phyloP scores from a whole-genome alignment of 1,140 invertebrate species.

The Dolichoris vasculosae region DNA sequence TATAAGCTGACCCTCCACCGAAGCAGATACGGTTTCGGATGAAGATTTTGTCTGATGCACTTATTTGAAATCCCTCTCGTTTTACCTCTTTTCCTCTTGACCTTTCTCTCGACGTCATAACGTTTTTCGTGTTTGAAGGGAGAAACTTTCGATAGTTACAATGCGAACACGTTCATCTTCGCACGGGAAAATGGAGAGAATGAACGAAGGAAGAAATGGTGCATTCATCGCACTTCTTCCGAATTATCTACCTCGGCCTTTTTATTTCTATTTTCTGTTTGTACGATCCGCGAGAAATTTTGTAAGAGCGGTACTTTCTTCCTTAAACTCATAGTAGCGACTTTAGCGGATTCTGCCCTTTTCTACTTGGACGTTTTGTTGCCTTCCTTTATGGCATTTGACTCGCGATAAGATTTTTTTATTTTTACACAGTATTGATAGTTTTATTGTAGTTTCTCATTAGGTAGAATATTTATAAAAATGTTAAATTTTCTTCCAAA shows the following conservation, averaged over 20 bases:
- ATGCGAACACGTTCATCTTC: slow-evolving; percentile 28
- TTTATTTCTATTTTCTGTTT: slow-evolving; percentile 8
- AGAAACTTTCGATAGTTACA: neutral
- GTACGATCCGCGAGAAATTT: slow-evolving; percentile 20
- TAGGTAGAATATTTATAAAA: neutral
- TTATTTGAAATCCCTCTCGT: slow-evolving; percentile 44
- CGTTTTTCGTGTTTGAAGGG: neutral
- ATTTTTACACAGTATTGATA: neutral
- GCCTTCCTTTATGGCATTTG: slow-evolving; percentile 1
- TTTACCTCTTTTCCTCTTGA: neutral
- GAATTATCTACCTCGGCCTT: slow-evolving; percentile 12
- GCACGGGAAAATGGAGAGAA: neutral
- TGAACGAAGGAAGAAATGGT: neutral
- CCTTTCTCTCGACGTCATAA: neutral
- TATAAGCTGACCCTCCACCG: slow-evolving; percentile 64
- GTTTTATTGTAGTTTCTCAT: neutral
- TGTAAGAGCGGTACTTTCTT: neutral
- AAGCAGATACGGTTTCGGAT: slow-evolving; percentile 55
- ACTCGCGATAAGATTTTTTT: neutral
- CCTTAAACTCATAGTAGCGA: neutral
- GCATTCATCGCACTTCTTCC: slow-evolving; percentile 20
- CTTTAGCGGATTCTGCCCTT: slow-evolving; percentile 19
- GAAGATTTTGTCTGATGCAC: slow-evolving; percentile 47
- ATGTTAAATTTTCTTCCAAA: neutral
- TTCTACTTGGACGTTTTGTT: slow-evolving; percentile 11